Evolutionary conservation across 2,888 invertebrate species (phyloP), one percentile per base, ranked within the genome.

Genomic region (Teinopalpus imperialis): DNA sequence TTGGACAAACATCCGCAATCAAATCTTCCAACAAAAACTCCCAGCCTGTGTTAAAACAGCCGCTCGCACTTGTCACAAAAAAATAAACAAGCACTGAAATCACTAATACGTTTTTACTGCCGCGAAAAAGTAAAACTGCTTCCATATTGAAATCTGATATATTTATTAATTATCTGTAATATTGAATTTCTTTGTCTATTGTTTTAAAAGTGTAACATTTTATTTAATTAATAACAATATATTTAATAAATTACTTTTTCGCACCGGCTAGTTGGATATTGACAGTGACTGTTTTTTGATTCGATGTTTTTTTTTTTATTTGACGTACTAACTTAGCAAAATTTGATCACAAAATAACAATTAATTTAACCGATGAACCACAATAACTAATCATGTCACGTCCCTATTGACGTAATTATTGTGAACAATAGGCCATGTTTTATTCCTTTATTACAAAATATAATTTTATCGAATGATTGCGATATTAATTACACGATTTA

Each of bases 1-100:
- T 49, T 0, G 87, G 85, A 29, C 78, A 79, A 10, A 81, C 51
- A 3, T 73, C 67, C 2, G 73, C 53, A 3, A 80, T 54, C 13
- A 83, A 43, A 30, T 83, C 81, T 5, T 78, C 78, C 3, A 71
- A 64, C 27, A 82, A 56, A 31, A 70, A 73, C 18, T 82, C 81
- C 81, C 74, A 79, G 1, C 71, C 81, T 7, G 63, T 59, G n/a
- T 73, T 66, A 46, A 70, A 70, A 52, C 77, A 79, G 3, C 68
- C 74, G 53, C 62, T 64, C 1, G 62, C 73, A 48, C 56, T 54
- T 5, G 59, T 64, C 41, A 57, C 58, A 23, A 73, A 43, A 24
- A 71, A 54, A 44, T 67, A 53, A 46, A 70, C 51, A 31, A 71
- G 36, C 45, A 57, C 47, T 30, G 62, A 56, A 40, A 66, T 42